These are phyloP conservation scores for Physocephala rufipes DNA, from an alignment of 2,888 invertebrate species.

Conservation along the genomic window DNA sequence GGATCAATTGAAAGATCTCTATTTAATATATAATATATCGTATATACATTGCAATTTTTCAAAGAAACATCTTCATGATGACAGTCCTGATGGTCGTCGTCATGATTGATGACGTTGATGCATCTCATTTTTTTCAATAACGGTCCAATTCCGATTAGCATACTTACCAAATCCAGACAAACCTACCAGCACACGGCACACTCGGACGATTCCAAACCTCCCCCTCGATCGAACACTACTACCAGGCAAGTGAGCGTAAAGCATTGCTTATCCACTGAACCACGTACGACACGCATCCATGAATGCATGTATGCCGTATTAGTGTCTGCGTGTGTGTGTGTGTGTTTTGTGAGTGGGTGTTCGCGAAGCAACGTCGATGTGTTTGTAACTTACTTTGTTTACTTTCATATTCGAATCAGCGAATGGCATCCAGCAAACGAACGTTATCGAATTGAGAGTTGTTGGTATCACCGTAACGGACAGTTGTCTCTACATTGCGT, in stretches of 20 bases:
- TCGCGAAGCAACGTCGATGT: background rate
- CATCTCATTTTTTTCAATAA: background rate
- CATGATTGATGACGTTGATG: conserved; percentile 14
- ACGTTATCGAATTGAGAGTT: background rate
- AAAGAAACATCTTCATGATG: background rate
- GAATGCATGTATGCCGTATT: background rate
- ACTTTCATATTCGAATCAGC: background rate
- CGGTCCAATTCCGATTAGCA: background rate
- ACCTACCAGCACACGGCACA: background rate
- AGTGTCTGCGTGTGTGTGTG: background rate
- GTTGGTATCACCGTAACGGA: background rate
- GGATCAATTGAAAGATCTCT: too few species aligned
- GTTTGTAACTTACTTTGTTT: background rate
- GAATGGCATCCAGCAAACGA: background rate
- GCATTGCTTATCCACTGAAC: background rate
- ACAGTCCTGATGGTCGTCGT: conserved; percentile 8
- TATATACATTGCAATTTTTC: too few species aligned
- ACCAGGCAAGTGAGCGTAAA: background rate
- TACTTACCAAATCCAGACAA: conserved; percentile 4
- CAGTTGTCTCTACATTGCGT: conserved; percentile 6
- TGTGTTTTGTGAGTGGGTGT: background rate
- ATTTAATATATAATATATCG: too few species aligned
- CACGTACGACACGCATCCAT: background rate
- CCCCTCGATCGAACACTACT: background rate
- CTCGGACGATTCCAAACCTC: too few species aligned